These are phyloP conservation scores for Gasterosteus aculeatus DNA, from an alignment of 2,113 vertebrate species.

Conservation along the genomic window DNA sequence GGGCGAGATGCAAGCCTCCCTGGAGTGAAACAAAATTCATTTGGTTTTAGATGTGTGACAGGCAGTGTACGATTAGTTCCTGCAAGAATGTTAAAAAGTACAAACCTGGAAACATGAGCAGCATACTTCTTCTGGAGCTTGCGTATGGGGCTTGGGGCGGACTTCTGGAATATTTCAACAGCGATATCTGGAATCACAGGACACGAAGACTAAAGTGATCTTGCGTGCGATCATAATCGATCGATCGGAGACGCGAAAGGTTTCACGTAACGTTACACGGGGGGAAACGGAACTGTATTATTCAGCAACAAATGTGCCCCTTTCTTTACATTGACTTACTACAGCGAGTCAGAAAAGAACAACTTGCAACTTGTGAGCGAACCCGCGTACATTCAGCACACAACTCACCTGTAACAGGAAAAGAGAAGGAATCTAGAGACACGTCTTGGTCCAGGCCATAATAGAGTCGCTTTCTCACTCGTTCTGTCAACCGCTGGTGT, in stretches of 20 bases:
- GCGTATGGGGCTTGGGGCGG: constrained; percentile 94
- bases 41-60: rapidly evolving
- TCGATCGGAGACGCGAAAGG: background rate
- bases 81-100: background rate
- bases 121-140: constrained; percentile 97
- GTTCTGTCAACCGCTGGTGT: constrained; percentile 90
- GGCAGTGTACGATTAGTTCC: rapidly evolving
- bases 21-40: constrained; percentile 46
- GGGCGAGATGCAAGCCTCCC: constrained; percentile 96
- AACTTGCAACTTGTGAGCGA: too few species aligned
- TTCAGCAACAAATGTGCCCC: background rate
- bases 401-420: constrained; percentile 88
- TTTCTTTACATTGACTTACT: background rate
- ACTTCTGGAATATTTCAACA: constrained; percentile 96
- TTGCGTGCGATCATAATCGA: background rate
- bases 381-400: constrained; percentile 53
- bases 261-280: background rate
- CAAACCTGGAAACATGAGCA: constrained; percentile 92
- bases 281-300: too few species aligned
- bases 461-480: constrained; percentile 91
- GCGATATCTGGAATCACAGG: constrained; percentile 87
- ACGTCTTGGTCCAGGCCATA: constrained; percentile 92
- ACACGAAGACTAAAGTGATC: background rate
- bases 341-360: background rate
- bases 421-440: constrained; percentile 89